Conservation (phyloP, 92 coral and sea anemone species). For the Zoanthus solanderi region DNA sequence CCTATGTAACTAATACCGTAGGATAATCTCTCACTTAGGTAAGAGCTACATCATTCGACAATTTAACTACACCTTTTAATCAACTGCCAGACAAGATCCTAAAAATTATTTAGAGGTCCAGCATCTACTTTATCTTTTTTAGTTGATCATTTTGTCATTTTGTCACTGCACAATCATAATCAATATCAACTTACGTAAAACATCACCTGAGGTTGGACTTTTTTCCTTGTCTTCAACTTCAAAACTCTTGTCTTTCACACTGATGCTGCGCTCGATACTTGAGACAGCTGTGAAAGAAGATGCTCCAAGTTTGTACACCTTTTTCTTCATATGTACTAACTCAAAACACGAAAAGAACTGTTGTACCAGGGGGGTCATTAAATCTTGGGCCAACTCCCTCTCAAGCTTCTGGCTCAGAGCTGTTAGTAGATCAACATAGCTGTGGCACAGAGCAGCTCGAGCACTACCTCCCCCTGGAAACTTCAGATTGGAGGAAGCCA, state of each 20-base stretch:
- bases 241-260: slow-evolving; percentile 12
- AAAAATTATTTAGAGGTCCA: no score
- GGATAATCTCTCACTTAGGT: no score
- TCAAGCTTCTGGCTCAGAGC: slow-evolving; percentile 88
- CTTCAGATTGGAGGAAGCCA: slow-evolving; percentile 81
- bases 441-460: slow-evolving; percentile 86
- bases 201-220: background rate
- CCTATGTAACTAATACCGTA: no score
- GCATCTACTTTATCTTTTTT: no score
- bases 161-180: background rate
- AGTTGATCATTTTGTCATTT: background rate
- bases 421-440: slow-evolving; percentile 82
- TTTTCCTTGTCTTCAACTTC: slow-evolving; percentile 22
- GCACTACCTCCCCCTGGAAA: slow-evolving; percentile 95
- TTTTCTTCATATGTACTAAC: slow-evolving; percentile 78
- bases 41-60: no score
- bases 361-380: slow-evolving; percentile 85
- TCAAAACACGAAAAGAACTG: slow-evolving; percentile 94
- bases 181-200: background rate
- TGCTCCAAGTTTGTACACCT: slow-evolving; percentile 54
- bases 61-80: no score
- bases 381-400: slow-evolving; percentile 85
- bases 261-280: background rate
- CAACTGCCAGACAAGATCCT: no score
- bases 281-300: slow-evolving; percentile 45